phyloP scores from a whole-genome alignment of 2,797 vertebrate species.

The Geotria australis region DNA sequence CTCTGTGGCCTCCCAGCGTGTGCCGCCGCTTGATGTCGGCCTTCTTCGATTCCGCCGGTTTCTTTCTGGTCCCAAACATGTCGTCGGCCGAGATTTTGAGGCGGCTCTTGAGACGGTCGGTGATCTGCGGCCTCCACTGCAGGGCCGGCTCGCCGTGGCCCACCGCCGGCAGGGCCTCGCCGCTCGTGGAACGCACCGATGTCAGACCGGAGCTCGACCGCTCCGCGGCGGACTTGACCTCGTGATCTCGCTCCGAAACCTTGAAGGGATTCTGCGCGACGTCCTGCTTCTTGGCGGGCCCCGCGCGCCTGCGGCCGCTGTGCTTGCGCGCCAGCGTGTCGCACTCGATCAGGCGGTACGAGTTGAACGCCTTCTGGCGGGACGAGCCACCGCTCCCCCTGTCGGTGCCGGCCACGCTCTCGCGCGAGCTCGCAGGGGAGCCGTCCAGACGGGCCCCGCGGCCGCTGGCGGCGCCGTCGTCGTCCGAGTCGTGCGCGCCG shows the following conservation, averaged over 20 bases:
- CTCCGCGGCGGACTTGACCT: background rate
- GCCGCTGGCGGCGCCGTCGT: slow-evolving; percentile 31
- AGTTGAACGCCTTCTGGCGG: slow-evolving; percentile 30
- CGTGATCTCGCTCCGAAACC: slow-evolving; percentile 7
- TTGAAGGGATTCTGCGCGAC: slow-evolving; percentile 15
- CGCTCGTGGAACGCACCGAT: slow-evolving; percentile 14
- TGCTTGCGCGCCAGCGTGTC: slow-evolving; percentile 68
- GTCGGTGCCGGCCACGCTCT: slow-evolving; percentile 5
- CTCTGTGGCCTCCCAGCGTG: slow-evolving; percentile 43
- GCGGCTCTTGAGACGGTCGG: slow-evolving; percentile 25
- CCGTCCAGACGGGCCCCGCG: slow-evolving; percentile 1
- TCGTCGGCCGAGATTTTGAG: slow-evolving; percentile 40
- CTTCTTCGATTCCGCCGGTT: slow-evolving; percentile 46
- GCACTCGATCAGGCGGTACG: slow-evolving; percentile 65
- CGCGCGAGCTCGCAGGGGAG: slow-evolving; percentile 12
- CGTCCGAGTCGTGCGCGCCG: slow-evolving; percentile 45
- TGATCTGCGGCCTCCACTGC: slow-evolving; percentile 7
- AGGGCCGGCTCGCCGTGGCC: background rate
- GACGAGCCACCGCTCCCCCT: background rate
- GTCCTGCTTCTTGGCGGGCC: slow-evolving; percentile 11
- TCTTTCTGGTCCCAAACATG: slow-evolving; percentile 26
- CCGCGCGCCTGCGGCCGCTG: slow-evolving; percentile 11
- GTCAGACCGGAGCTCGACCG: slow-evolving; percentile 6
- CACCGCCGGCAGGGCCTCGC: slow-evolving; percentile 10
- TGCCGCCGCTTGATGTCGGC: slow-evolving; percentile 63